Base-by-base conservation (phyloP, 2,888 invertebrate species). In the Amphipoea lucens region DNA sequence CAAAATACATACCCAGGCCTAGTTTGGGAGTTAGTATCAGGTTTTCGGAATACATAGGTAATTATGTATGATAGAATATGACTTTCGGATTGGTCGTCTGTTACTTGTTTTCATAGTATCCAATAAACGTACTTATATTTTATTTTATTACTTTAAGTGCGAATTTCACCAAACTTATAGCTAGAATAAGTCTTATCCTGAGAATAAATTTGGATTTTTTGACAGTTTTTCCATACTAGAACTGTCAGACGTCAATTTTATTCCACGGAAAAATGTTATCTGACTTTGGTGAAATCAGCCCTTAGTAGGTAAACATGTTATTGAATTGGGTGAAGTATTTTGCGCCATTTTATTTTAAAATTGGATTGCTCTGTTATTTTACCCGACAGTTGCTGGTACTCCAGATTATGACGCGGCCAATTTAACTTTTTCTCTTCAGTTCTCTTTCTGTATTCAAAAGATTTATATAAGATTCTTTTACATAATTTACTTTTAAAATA, bases 331-430 rank as follows among this genome's bases (percentile, higher is more conserved):
- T 70, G 2, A n/a, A 63, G 20, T 65, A 11, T 51, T 78, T 60
- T 12, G 23, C 12, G 51, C 29, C 51, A 62, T 62, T 51, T 6
- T n/a, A 57, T 70, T 65, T 54, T 40, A 40, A 66, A 79, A 71
- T 51, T 20, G 70, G 65, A 70, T 63, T 48, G 14, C 57, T n/a
- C 23, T 42, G 57, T 66, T 65, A 51, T 66, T 71, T 57, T 51
- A 14, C 23, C 57, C 6, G 29, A 48, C 23, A 12, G 36, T 79
- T 3, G 17, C 57, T 66, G 48, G 65, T 71, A 57, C 12, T 14
- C 1, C 20, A 60, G 65, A 80, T 71, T 66, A 71, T 71, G 73
- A 67, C n/a, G 12, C 23, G 17, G 73, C 62, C 74, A 73, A 68
- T 73, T 60, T 67, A 68, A 68, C n/a, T 67, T 68, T 60, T 45